Evolutionary conservation across 2,888 invertebrate species (phyloP).

Genomic region (Cyclophora punctaria): DNA sequence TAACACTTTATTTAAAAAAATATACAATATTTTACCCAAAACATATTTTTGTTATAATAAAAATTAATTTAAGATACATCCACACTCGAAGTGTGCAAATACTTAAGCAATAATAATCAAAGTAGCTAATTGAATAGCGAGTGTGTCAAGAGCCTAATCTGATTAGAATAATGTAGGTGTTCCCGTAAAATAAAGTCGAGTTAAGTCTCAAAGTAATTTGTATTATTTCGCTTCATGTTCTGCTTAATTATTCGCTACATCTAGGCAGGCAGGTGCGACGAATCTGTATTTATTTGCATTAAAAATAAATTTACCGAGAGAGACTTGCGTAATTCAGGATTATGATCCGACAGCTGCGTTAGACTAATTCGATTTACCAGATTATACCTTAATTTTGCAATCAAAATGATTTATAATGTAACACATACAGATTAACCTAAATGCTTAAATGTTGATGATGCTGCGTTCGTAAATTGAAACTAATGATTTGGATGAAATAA

Average conservation of each 20-base stretch:
- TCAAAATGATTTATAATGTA: slow-evolving; percentile 43
- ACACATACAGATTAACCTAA: too few relatives aligned
- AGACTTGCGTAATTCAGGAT: slow-evolving; percentile 62
- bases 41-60: too few relatives aligned
- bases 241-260: slow-evolving; percentile 65
- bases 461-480: too few relatives aligned
- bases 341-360: slow-evolving; percentile 63
- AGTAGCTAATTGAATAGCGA: slow-evolving; percentile 29
- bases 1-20: too few relatives aligned
- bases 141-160: slow-evolving; percentile 41
- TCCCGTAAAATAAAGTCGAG: slow-evolving; percentile 53
- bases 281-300: slow-evolving; percentile 72
- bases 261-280: slow-evolving; percentile 66
- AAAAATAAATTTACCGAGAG: slow-evolving; percentile 64
- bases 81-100: too few relatives aligned
- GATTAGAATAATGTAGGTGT: slow-evolving; percentile 44
- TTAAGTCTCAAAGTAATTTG: slow-evolving; percentile 62
- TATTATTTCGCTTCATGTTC: slow-evolving; percentile 65
- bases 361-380: slow-evolving; percentile 58
- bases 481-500: too few relatives aligned
- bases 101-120: too few relatives aligned
- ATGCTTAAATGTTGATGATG: too few relatives aligned
- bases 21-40: too few relatives aligned
- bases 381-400: slow-evolving; percentile 58
- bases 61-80: too few relatives aligned